These are phyloP conservation scores for Dysmachus trigonus DNA, from an alignment of 2,888 invertebrate genomes.

Conservation along the genomic window DNA sequence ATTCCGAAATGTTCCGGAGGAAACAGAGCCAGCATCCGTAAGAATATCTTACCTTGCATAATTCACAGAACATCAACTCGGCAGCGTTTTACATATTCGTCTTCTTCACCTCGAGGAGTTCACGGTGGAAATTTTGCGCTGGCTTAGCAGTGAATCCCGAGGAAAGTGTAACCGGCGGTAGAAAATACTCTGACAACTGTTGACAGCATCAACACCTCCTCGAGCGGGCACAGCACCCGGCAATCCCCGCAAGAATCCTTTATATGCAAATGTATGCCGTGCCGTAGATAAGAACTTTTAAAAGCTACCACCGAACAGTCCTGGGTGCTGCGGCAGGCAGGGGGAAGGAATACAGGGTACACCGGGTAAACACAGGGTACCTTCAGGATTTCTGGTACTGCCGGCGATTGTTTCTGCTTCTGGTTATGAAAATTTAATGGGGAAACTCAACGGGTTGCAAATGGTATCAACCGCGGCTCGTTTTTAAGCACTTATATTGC, in stretches of 20 bases:
- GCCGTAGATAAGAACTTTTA: constrained; percentile 16
- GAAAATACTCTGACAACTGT: constrained; percentile 38
- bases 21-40: constrained; percentile 1
- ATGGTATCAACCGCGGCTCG: constrained; percentile 21
- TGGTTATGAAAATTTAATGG: constrained; percentile 29
- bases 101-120: constrained; percentile 22
- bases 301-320: not conserved
- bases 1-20: not conserved
- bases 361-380: not conserved
- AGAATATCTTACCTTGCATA: constrained; percentile 16
- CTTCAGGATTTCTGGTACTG: not conserved
- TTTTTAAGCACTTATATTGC: constrained; percentile 10
- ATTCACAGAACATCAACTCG: constrained; percentile 32
- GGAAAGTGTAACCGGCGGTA: not conserved
- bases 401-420: not conserved
- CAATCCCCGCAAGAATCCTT: not conserved
- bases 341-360: not conserved
- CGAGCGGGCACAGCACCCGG: not conserved
- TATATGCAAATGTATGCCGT: constrained; percentile 35
- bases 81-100: constrained; percentile 25
- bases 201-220: constrained; percentile 29
- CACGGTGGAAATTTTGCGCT: constrained; percentile 6
- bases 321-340: not conserved
- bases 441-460: constrained; percentile 26
- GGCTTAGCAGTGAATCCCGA: not conserved